Conservation (phyloP, 2,888 invertebrate genomes). For the Drosophila atripex region DNA sequence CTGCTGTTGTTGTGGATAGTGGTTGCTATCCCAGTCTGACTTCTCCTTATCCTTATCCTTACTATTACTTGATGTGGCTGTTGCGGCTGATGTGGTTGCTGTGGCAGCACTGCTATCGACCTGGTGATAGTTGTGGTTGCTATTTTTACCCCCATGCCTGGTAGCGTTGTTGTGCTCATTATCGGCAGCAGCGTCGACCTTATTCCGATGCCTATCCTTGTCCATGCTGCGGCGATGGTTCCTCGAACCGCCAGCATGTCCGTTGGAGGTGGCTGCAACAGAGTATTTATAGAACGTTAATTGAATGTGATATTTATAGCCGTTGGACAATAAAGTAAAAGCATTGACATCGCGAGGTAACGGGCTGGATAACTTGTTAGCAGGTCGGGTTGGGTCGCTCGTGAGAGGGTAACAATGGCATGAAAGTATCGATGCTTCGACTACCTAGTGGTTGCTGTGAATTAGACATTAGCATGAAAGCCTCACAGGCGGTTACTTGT, state of each 20-base stretch:
- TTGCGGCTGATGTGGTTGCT: slow-evolving; percentile 61
- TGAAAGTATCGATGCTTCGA: slow-evolving; percentile 19
- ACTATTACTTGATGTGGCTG: slow-evolving; percentile 59
- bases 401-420: slow-evolving; percentile 22
- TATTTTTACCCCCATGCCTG: slow-evolving; percentile 62
- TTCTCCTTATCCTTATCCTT: slow-evolving; percentile 76
- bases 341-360: slow-evolving; percentile 38
- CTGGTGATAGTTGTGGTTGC: slow-evolving; percentile 55
- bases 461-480: slow-evolving; percentile 12
- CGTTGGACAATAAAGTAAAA: slow-evolving; percentile 11
- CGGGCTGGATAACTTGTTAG: slow-evolving; percentile 27
- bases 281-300: slow-evolving; percentile 7
- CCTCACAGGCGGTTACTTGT: slow-evolving; percentile 5
- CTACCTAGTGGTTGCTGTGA: slow-evolving; percentile 38
- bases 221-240: slow-evolving; percentile 83
- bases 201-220: slow-evolving; percentile 81
- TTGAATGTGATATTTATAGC: slow-evolving; percentile 10
- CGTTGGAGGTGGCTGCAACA: slow-evolving; percentile 76
- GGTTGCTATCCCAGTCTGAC: slow-evolving; percentile 77
- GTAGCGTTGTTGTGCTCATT: slow-evolving; percentile 60
- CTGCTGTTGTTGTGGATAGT: slow-evolving; percentile 68
- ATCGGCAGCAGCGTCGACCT: slow-evolving; percentile 54
- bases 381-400: slow-evolving; percentile 9
- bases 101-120: slow-evolving; percentile 53
- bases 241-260: slow-evolving; percentile 70